Base-by-base conservation (phyloP, 1,140 invertebrate species). In the Littorina saxatilis region DNA sequence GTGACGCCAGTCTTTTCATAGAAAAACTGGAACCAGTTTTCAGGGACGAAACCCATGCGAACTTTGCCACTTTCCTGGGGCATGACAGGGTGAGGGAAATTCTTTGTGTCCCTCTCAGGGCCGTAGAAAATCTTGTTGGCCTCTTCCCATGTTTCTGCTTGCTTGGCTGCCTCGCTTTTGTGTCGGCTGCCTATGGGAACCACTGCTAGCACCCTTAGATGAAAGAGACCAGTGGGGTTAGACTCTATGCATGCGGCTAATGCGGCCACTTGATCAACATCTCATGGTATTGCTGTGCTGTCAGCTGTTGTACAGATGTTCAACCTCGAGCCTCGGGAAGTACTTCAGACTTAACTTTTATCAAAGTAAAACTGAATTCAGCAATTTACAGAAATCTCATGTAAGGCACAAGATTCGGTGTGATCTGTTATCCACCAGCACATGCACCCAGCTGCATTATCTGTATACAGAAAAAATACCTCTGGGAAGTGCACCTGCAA, bases 11-110 rank as follows among this genome's bases (percentile, higher is more conserved):
- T 99, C 94, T 99, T 99, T 61, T 95, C 95, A 91, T 99, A 98
- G 91, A 99, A 97, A 87, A 96, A 95, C 87, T 96, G 94, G 93
- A 99, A 99, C 97, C 97, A 99, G 94, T 96, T 95, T 87, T 98
- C 97, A 72, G 98, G 98, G 85, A 99, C 91, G 87, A 99, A 97
- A 74, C 96, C 97, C 87, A 97, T 91, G 68, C 97, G 95, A 52
- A 97, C 96, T 93, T 95, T 95, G 80, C 94, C 95, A 75, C 95
- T 94, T 83, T 95, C 93, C 82, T 94, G 94, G 20, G 92, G 92
- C 89, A 95, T 92, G 82, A 94, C 94, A 17, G 94, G 94, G 79
- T 96, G 93, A 17, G 95, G 95, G 92, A 95, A 96, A 91, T 96
- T 94, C 52, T 94, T 93, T 32, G 93, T 88, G 91, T 95, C 95